Conservation (phyloP, 2,113 vertebrate species). For the Oreochromis niloticus region DNA sequence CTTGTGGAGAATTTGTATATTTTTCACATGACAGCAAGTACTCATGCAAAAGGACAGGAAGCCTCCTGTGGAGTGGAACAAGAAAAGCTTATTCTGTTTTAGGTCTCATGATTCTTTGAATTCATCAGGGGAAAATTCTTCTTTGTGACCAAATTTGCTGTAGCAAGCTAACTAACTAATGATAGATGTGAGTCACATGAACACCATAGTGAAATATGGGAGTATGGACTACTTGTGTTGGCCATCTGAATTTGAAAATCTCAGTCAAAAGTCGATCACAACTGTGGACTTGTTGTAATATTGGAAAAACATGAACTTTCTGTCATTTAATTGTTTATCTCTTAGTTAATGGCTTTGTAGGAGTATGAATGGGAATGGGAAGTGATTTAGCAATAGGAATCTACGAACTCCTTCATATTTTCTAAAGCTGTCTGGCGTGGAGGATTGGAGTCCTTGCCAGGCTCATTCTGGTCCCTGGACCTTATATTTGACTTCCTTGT, state of each 20-base stretch:
- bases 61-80: neutral
- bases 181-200: neutral
- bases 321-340: neutral
- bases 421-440: neutral
- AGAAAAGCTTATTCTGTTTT: neutral
- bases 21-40: neutral
- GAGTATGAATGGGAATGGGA: neutral
- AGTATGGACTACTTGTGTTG: neutral
- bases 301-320: neutral
- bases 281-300: neutral
- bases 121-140: neutral
- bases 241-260: neutral
- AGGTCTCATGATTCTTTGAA: neutral
- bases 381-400: neutral
- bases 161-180: neutral
- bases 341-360: neutral
- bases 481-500: neutral
- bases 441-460: neutral
- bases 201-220: neutral
- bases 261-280: neutral
- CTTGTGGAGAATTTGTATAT: neutral
- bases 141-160: neutral
- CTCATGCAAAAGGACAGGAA: neutral
- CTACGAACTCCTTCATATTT: neutral
- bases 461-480: neutral